These are phyloP conservation scores for Gallinago nigripennis DNA, from an alignment of 2,797 vertebrate species.

Conservation along the genomic window DNA sequence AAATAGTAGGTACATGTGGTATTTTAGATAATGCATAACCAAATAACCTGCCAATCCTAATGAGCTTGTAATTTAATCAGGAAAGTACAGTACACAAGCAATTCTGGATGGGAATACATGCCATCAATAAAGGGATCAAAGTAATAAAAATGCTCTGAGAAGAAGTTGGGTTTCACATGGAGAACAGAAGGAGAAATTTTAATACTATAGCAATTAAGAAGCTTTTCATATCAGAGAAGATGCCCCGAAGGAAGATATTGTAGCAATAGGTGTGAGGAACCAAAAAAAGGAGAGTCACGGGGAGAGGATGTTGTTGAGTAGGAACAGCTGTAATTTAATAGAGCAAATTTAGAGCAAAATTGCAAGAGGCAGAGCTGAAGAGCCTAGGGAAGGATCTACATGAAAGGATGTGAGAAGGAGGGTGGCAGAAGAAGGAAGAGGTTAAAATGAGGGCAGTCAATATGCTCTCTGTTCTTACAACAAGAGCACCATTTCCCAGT, in stretches of 20 bases:
- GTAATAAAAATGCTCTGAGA: neutral
- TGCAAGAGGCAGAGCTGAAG: neutral
- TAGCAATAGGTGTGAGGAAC: neutral
- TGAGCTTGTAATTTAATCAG: conserved; percentile 20
- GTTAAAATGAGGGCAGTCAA: neutral
- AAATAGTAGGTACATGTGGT: neutral
- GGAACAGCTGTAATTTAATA: neutral
- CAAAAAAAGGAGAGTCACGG: neutral
- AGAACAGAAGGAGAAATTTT: neutral
- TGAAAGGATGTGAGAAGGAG: neutral
- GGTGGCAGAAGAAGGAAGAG: neutral
- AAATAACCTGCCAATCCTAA: conserved; percentile 20
- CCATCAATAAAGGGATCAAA: neutral
- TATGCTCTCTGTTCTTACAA: neutral
- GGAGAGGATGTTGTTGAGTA: neutral
- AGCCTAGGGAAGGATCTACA: neutral
- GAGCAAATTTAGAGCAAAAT: neutral
- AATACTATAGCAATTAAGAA: neutral
- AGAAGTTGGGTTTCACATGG: neutral
- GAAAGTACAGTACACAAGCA: neutral
- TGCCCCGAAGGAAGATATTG: neutral
- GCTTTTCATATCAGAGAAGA: neutral
- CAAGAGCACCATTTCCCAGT: neutral
- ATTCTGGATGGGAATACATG: neutral
- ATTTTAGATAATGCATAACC: conserved; percentile 6